Evolutionary conservation across 1,140 invertebrate species (phyloP).

Genomic region (Drosophila tani): DNA sequence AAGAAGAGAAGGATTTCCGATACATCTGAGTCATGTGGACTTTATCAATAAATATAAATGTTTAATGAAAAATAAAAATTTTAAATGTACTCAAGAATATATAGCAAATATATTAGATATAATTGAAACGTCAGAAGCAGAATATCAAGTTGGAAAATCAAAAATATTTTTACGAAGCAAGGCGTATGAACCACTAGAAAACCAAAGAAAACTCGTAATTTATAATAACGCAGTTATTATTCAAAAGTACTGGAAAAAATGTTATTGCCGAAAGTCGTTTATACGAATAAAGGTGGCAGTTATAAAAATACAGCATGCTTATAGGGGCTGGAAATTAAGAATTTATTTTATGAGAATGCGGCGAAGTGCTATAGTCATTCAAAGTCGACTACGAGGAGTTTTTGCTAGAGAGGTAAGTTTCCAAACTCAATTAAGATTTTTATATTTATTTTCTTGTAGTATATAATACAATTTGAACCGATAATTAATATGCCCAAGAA

Average conservation of each 20-base stretch:
- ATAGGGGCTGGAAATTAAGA: constrained; percentile 93
- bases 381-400: constrained; percentile 94
- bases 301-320: constrained; percentile 93
- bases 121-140: constrained; percentile 88
- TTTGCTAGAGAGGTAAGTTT: constrained; percentile 92
- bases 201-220: constrained; percentile 89
- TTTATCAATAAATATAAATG: constrained; percentile 89
- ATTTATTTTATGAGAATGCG: constrained; percentile 93
- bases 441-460: background rate
- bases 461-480: no score
- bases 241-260: constrained; percentile 91
- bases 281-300: constrained; percentile 86
- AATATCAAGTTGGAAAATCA: constrained; percentile 96
- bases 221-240: constrained; percentile 90
- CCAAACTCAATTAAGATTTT: background rate
- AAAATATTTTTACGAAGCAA: constrained; percentile 95
- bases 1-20: constrained; percentile 95
- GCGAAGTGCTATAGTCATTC: constrained; percentile 94
- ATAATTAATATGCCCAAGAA: no score
- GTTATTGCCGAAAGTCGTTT: constrained; percentile 87
- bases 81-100: constrained; percentile 34
- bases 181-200: constrained; percentile 95
- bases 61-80: constrained; percentile 62
- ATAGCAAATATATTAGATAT: constrained; percentile 86
- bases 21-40: constrained; percentile 92